Percentiles rank a stretch among this genome's conserved stretches.
phyloP scores from a whole-genome alignment of 2,797 vertebrate species.

The Notolabrus celidotus region DNA sequence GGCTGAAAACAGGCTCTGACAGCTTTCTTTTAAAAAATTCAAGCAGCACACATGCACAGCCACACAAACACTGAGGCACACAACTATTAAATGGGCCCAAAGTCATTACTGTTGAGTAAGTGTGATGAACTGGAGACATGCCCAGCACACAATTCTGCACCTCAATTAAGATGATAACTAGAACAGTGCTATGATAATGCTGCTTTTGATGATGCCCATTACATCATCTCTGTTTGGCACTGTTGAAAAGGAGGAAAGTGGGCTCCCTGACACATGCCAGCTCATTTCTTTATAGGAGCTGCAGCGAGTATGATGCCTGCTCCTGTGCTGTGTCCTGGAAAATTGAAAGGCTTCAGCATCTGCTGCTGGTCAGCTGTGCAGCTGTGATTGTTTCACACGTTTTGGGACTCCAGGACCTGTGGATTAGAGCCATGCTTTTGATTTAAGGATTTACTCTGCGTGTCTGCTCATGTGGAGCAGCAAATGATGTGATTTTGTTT shows the following conservation, averaged over 20 bases:
- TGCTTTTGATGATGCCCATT: conserved; percentile 42
- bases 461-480: conserved; percentile 1
- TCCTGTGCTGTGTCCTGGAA: conserved; percentile 55
- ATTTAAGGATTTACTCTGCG: conserved; percentile 13
- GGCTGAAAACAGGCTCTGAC: too few relatives aligned
- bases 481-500: too few relatives aligned
- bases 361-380: conserved; percentile 29
- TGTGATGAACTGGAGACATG: conserved; percentile 9
- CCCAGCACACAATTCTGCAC: conserved; percentile 10
- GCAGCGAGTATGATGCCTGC: conserved; percentile 25
- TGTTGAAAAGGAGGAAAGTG: conserved; percentile 40
- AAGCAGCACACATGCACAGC: neutral
- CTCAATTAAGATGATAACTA: conserved; percentile 28
- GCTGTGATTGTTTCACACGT: conserved; percentile 8
- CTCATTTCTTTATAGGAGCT: conserved; percentile 27
- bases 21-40: neutral
- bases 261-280: conserved; percentile 21
- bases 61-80: neutral
- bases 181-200: conserved; percentile 29
- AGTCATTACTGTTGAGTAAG: conserved; percentile 14
- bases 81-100: neutral
- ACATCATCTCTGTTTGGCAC: conserved; percentile 48
- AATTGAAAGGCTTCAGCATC: conserved; percentile 51
- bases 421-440: conserved; percentile 9
- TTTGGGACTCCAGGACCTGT: neutral